phyloP scores from a whole-genome alignment of 2,888 invertebrate species.

The Cataglyphis rosenhaueri region DNA sequence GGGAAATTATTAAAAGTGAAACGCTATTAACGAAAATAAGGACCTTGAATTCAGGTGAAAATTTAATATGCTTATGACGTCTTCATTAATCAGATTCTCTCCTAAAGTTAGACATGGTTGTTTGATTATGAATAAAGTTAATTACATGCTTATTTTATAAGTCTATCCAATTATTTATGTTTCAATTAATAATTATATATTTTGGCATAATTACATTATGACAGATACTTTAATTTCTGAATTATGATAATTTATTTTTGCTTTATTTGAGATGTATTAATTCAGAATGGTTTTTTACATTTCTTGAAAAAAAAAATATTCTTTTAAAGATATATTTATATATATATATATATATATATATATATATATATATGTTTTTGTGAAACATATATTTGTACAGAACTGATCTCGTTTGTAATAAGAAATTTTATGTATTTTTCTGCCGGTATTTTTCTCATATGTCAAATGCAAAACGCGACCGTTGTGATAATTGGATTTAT shows the following conservation, averaged over 20 bases:
- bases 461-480: background rate
- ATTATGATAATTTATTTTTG: background rate
- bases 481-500: slow-evolving; percentile 5
- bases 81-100: slow-evolving; percentile 15
- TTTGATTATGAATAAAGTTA: background rate
- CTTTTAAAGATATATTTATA: background rate
- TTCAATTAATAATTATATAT: background rate
- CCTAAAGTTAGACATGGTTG: background rate
- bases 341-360: background rate
- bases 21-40: slow-evolving; percentile 48
- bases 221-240: background rate
- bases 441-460: background rate
- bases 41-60: slow-evolving; percentile 14
- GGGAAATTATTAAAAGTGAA: slow-evolving; percentile 59
- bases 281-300: background rate
- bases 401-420: background rate
- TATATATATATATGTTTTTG: background rate
- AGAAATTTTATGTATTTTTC: background rate
- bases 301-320: background rate
- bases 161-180: background rate
- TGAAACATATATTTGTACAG: background rate
- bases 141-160: background rate
- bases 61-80: slow-evolving; percentile 30
- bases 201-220: background rate
- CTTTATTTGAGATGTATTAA: background rate